phyloP scores from a whole-genome alignment of 2,113 vertebrate genomes.

The Dipodomys merriami region DNA sequence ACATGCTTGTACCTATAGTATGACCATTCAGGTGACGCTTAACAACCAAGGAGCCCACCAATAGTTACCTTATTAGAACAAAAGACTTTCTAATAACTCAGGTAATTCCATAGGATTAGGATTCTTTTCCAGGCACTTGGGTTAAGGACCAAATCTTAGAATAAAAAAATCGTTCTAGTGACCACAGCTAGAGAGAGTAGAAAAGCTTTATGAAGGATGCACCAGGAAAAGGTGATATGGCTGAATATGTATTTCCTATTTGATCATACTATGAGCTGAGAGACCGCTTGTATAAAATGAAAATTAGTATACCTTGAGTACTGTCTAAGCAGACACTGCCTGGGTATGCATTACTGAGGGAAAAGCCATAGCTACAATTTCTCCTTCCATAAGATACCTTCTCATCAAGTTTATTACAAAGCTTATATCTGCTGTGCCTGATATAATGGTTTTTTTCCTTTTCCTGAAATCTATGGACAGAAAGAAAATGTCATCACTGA shows the following conservation, averaged over 20 bases:
- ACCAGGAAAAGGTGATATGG: not conserved
- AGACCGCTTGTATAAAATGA: not conserved
- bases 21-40: too few species aligned
- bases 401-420: not conserved
- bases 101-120: not conserved
- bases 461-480: too few species aligned
- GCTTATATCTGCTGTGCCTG: too few species aligned
- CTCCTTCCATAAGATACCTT: not conserved
- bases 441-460: too few species aligned
- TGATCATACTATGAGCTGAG: not conserved
- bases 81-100: not conserved
- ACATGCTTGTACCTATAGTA: not conserved
- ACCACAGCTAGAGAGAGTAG: too few species aligned
- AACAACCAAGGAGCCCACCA: too few species aligned
- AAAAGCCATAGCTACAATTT: not conserved
- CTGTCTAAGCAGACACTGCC: too few species aligned
- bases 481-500: not conserved
- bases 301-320: not conserved
- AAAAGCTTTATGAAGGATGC: not conserved
- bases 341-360: rapidly evolving
- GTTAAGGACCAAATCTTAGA: not conserved
- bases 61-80: not conserved
- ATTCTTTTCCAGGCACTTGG: too few species aligned
- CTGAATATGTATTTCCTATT: not conserved
- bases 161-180: not conserved